Conservation (phyloP, 1,140 invertebrate genomes). For the Cherax destructor region DNA sequence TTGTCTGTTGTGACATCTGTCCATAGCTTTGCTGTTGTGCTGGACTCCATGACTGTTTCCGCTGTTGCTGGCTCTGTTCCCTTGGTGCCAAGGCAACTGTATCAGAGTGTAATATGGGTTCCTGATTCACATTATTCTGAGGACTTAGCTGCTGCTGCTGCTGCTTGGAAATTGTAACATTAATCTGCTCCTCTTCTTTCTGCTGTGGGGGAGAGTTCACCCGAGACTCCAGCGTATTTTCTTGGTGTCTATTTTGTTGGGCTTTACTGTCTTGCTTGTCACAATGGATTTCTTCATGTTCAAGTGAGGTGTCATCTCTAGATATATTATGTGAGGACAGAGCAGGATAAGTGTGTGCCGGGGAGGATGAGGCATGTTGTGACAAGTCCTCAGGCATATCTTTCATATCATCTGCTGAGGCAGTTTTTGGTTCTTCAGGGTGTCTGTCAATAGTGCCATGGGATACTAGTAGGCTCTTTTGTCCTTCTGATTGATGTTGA, state of each 20-base stretch:
- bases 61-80: slow-evolving; percentile 1
- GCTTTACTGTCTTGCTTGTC: slow-evolving; percentile 19
- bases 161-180: background rate
- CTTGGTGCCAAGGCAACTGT: background rate
- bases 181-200: slow-evolving; percentile 20
- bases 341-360: background rate
- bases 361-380: slow-evolving; percentile 7
- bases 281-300: slow-evolving; percentile 7
- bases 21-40: slow-evolving; percentile 17
- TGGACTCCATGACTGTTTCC: slow-evolving; percentile 41
- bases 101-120: slow-evolving; percentile 8
- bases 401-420: slow-evolving; percentile 10
- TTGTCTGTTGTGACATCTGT: slow-evolving; percentile 8
- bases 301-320: background rate
- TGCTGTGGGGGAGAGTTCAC: slow-evolving; percentile 21
- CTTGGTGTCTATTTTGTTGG: slow-evolving; percentile 2
- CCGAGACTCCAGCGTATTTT: slow-evolving; percentile 13
- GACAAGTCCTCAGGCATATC: slow-evolving; percentile 53
- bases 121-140: slow-evolving; percentile 24
- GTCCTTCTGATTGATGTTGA: slow-evolving; percentile 7
- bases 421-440: background rate
- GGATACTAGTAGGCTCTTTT: background rate
- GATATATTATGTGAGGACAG: background rate
- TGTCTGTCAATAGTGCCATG: slow-evolving; percentile 26
- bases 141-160: slow-evolving; percentile 36